Conservation (phyloP, 2,113 vertebrate genomes). For the Varanus komodoensis region DNA sequence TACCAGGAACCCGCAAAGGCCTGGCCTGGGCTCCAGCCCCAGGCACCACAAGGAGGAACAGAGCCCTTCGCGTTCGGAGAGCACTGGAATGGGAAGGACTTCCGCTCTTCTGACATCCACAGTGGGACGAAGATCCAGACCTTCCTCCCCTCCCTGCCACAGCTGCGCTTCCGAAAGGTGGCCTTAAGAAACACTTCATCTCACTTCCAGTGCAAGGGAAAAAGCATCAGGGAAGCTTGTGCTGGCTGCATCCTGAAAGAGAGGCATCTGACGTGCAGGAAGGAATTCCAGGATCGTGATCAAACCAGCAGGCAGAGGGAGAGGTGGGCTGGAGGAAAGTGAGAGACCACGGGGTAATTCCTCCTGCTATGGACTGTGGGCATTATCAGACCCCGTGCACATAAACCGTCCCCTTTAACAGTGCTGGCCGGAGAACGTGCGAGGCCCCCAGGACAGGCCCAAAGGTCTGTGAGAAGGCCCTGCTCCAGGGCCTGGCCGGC, state of each 20-base stretch:
- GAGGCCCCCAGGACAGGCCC: neutral
- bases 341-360: neutral
- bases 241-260: neutral
- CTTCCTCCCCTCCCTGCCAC: neutral
- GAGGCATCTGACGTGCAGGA: neutral
- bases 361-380: neutral
- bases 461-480: too few relatives aligned
- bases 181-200: neutral
- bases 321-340: neutral
- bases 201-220: neutral
- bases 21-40: too few relatives aligned
- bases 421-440: neutral
- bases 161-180: neutral
- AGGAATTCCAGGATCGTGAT: neutral
- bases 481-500: too few relatives aligned
- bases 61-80: neutral
- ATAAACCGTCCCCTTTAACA: neutral
- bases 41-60: neutral
- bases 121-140: neutral
- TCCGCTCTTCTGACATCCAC: neutral
- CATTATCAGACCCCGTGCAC: neutral
- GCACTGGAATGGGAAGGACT: neutral
- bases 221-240: neutral
- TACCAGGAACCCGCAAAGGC: too few relatives aligned
- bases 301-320: neutral